phyloP scores from a whole-genome alignment of 2,797 vertebrate genomes.

The Simalia tracyae region DNA sequence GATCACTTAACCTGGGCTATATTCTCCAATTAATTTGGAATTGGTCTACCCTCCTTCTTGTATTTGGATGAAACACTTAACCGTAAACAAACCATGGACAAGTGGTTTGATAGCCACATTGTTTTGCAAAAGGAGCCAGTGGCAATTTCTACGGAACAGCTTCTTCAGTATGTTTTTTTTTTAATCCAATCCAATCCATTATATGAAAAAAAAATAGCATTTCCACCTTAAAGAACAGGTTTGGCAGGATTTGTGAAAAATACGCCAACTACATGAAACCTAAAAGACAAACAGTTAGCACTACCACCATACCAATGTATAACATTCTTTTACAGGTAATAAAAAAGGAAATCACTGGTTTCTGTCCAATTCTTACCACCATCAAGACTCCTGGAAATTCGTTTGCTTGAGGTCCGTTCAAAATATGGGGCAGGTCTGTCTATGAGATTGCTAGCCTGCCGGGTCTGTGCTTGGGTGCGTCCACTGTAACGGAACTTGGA shows the following conservation, averaged over 20 bases:
- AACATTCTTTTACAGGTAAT: neutral
- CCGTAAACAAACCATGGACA: neutral
- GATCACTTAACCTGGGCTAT: neutral
- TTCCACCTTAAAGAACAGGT: neutral
- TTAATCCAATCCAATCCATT: neutral
- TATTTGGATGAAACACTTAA: neutral
- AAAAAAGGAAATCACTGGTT: neutral
- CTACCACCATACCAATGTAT: neutral
- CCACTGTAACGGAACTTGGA: conserved; percentile 98
- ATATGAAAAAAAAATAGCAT: neutral
- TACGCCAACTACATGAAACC: neutral
- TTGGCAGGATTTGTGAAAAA: neutral
- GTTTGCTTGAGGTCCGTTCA: conserved; percentile 90
- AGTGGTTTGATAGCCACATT: neutral
- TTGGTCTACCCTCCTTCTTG: neutral
- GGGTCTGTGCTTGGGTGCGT: conserved; percentile 91
- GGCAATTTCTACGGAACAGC: neutral
- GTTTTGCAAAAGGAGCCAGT: neutral
- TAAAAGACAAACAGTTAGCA: neutral
- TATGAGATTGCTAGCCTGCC: conserved; percentile 91
- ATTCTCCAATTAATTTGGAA: neutral
- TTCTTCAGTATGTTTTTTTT: neutral
- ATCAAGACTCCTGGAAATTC: conserved; percentile 91
- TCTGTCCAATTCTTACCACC: conserved; percentile 78
- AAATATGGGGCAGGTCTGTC: conserved; percentile 90